Conservation (phyloP, 2,888 invertebrate species). For the Eilema caniola region DNA sequence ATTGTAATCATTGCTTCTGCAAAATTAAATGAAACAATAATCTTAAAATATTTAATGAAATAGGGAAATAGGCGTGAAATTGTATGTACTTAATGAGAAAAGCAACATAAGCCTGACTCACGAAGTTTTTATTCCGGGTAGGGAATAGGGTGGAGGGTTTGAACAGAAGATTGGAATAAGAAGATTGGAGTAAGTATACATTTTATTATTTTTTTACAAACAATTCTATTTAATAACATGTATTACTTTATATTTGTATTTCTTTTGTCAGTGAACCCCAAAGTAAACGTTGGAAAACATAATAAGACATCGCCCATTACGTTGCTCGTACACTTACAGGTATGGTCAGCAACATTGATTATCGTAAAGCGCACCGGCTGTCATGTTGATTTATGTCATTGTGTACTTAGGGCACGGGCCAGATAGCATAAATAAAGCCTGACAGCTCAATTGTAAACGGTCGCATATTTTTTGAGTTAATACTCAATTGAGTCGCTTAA, state of each 20-base stretch:
- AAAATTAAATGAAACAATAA: no score
- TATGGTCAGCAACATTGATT: conserved; percentile 45
- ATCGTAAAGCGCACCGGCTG: conserved; percentile 58
- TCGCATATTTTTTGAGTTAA: conserved; percentile 55
- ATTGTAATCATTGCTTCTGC: no score
- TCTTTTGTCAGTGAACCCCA: background rate
- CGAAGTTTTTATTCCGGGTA: no score
- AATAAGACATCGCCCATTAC: background rate
- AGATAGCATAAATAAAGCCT: conserved; percentile 66
- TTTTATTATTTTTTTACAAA: no score
- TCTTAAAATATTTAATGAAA: no score
- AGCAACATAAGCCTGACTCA: no score
- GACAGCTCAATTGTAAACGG: conserved; percentile 75
- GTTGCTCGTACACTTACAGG: background rate
- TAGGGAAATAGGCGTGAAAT: no score
- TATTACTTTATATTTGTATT: background rate
- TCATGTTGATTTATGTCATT: conserved; percentile 65
- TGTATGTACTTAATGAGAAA: no score
- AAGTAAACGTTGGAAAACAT: background rate
- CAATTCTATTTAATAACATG: background rate
- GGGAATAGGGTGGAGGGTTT: background rate
- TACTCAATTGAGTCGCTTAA: conserved; percentile 43
- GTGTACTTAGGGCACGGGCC: conserved; percentile 55
- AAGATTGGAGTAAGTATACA: no score
- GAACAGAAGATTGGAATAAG: background rate